Evolutionary conservation across 2,888 invertebrate genomes (phyloP), one percentile per base, ranked within the genome.

Genomic region (Spodoptera picta): DNA sequence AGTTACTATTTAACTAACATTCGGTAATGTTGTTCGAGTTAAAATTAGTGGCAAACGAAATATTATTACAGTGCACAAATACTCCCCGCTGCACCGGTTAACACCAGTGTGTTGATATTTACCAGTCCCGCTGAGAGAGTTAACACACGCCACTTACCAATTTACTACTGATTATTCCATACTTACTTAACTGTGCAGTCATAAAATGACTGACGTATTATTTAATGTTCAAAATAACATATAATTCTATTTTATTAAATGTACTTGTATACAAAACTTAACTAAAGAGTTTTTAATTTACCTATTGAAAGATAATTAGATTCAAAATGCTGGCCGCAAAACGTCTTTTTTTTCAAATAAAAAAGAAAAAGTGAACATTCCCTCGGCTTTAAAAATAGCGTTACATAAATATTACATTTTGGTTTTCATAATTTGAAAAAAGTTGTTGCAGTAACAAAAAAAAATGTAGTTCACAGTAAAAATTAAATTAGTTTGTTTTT

Each of bases 11-110:
- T 52, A 65, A 62, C 60, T 57, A 67, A 52, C 65, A 59, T 58
- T 53, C 48, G 44, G 36, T 57, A 59, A 69, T 72, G 79, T 78
- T 77, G 58, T 73, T 69, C 46, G 65, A 72, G 77, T 77, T 78
- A 68, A 76, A 80, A 76, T 79, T 79, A 77, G 78, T 79, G 59
- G 62, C 53, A 60, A 77, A 65, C 47, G 65, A 61, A 75, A 74
- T 68, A 75, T 75, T 75, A 61, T 74, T 75, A 59, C 53, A 75
- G 75, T 73, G 70, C 75, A 77, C 75, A 79, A 79, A 77, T 79
- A 79, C 58, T 51, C 24, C 54, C 45, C 47, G 53, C 57, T 59
- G 72, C 59, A 72, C 73, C 65, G 65, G 76, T 60, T 60, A 58
- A 69, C 66, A 69, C 65, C 63, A 51, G 12, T 54, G 52, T 77